phyloP scores from a whole-genome alignment of 2,888 invertebrate species.

The Himalopsyche anomala region DNA sequence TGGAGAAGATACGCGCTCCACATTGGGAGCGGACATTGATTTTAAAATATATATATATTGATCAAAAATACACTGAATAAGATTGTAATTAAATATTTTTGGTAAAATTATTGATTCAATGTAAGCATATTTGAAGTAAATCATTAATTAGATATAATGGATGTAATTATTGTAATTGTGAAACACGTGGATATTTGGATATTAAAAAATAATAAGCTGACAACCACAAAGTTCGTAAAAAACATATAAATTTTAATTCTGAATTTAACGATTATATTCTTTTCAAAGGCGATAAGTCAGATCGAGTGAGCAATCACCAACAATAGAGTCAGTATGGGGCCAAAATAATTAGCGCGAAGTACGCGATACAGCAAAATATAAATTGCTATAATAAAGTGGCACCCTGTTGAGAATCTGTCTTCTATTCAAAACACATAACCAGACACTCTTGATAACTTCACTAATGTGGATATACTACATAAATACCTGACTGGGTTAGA shows the following conservation, averaged over 20 bases:
- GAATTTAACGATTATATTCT: not conserved
- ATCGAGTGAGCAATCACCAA: slow-evolving; percentile 10
- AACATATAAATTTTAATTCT: not conserved
- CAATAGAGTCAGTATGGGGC: not conserved
- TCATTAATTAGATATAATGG: too few relatives aligned
- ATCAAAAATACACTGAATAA: too few relatives aligned
- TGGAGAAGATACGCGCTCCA: too few relatives aligned
- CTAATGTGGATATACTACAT: not conserved
- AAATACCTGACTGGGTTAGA: not conserved
- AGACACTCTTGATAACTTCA: not conserved
- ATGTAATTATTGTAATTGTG: too few relatives aligned
- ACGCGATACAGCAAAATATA: not conserved
- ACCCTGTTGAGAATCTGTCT: slow-evolving; percentile 28
- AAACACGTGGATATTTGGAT: not conserved
- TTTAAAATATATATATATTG: too few relatives aligned
- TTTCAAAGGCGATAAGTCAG: not conserved
- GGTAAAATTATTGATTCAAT: too few relatives aligned
- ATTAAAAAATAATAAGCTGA: not conserved
- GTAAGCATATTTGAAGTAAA: too few relatives aligned
- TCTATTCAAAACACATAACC: slow-evolving; percentile 36
- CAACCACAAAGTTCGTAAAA: not conserved
- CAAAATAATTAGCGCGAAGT: slow-evolving; percentile 12
- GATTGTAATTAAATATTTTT: too few relatives aligned
- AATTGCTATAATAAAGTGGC: not conserved
- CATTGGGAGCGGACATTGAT: too few relatives aligned